Base-by-base conservation (phyloP, 2,888 invertebrate genomes). In the Platycheirus rosarum region DNA sequence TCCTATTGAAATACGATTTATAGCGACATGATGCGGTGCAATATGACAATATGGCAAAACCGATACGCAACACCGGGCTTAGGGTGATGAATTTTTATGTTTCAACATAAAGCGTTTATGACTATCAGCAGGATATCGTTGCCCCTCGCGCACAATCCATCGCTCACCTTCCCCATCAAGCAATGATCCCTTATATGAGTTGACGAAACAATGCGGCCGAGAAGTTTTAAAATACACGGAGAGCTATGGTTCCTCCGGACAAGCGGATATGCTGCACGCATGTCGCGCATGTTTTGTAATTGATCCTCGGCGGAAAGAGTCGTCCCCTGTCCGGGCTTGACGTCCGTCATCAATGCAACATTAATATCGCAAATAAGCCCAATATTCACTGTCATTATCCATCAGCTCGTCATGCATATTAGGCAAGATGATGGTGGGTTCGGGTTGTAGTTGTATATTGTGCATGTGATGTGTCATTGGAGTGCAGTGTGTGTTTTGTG, bases 341-440 rank as follows among this genome's bases (percentile, higher is more conserved):
- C 20, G 48, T 63, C 63, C 80, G 51, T 60, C 79, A 76, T 76
- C 79, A 65, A 55, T 74, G 53, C 60, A 60, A 29, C 65, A 80
- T 80, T 69, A 76, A 76, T 76, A 80, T 66, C 60, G 53, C 80
- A 63, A 76, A 76, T 65, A 65, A 80, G 70, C 60, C 32, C 29
- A 40, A 42, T 55, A 80, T 76, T 57, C 37, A 53, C 63, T 65
- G 80, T 65, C 76, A 80, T 80, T 80, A 80, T 70, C 55, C 70
- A 40, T 69, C 69, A 69, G 63, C 20, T 60, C 70, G 75, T 80
- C 80, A 80, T 80, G 80, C 80, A 76, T 80, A 80, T 80, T 80
- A 80, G 80, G 48, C 60, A 80, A 35, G 57, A 70, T 76, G 76
- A 80, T 80, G 76, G 60, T 60, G 65, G 62, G 63, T 63, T 69